Base-by-base conservation (phyloP, 1,140 invertebrate genomes). In the Campoletis sonorensis region DNA sequence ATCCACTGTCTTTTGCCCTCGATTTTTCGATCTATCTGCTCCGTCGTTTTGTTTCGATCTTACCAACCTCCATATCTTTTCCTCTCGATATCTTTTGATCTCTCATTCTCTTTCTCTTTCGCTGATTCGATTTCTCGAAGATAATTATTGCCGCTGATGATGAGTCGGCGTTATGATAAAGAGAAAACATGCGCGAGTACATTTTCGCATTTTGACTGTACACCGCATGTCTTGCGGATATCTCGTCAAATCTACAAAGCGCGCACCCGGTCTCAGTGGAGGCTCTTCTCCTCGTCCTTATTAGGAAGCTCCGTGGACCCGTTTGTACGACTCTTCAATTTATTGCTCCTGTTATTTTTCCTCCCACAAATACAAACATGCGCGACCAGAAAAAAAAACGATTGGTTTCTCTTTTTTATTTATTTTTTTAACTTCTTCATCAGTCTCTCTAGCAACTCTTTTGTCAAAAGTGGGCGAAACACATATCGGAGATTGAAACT, bases 331-430 rank as follows among this genome's bases (percentile, higher is more conserved):
- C 45, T 75, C 3, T 75, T 75, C 72, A 16, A 58, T 75, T 37
- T n/a, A n/a, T n/a, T 75, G 75, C 75, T 77, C 75, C 30, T 77
- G 75, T 77, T 77, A 77, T 77, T 58, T 77, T 30, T 77, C 40
- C 30, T 30, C 21, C 21, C 75, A 61, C 21, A 40, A 16, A 5
- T 30, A 7, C 54, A 40, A 21, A 61, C 54, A 21, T 15, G 26
- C n/a, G 40, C 51, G 16, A 54, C 0, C 51, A 21, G 16, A 45
- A 45, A 45, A 45, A 45, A 5, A 7, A 33, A 33, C 30, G 30
- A 1, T 45, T 45, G 8, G 8, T 45, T 45, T 45, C 13, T 45
- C 13, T 45, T 8, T n/a, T n/a, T n/a, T n/a, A n/a, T n/a, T n/a
- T n/a, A n/a, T n/a, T n/a, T n/a, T n/a, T n/a, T n/a, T n/a, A n/a